A percentile compares a stretch with the other conserved stretches of the same genome.
Evolutionary conservation across 92 coral and sea anemone species (phyloP).

Genomic region (Palythoa grandiflora): DNA sequence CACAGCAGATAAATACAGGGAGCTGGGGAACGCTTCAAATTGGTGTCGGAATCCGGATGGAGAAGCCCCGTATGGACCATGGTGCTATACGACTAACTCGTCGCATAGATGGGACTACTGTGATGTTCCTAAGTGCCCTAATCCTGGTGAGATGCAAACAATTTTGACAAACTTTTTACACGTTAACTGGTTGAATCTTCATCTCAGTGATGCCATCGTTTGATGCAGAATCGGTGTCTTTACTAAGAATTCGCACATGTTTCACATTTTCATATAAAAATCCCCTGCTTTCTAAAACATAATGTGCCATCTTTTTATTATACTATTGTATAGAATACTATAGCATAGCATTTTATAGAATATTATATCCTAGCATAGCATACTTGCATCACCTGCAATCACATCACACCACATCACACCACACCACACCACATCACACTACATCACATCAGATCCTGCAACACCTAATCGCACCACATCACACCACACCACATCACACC

Average conservation of each 20-base stretch:
- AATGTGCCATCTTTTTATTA: too few species aligned
- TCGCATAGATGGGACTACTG: conserved; percentile 78
- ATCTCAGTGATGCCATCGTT: too few species aligned
- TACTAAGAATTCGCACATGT: too few species aligned
- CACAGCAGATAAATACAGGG: conserved; percentile 55
- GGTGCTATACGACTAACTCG: conserved; percentile 76
- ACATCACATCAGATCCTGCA: not conserved
- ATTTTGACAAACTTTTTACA: not conserved
- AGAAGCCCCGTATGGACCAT: conserved; percentile 74
- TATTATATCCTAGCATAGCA: not conserved
- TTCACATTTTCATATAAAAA: not conserved
- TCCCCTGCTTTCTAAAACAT: not conserved
- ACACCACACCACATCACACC: not conserved
- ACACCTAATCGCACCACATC: not conserved
- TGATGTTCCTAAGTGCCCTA: conserved; percentile 53
- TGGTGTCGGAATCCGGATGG: conserved; percentile 84
- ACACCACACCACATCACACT: not conserved
- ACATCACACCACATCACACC: not conserved
- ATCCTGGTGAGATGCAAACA: conserved; percentile 20
- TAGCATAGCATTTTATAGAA: not conserved
- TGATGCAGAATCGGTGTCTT: too few species aligned
- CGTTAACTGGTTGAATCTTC: not conserved
- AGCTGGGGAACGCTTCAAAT: conserved; percentile 65
- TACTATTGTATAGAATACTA: not conserved
- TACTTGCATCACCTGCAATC: not conserved